Percentiles rank a stretch among this genome's conserved stretches.
phyloP scores from a whole-genome alignment of 2,113 vertebrate genomes.

The Antechinus flavipes region DNA sequence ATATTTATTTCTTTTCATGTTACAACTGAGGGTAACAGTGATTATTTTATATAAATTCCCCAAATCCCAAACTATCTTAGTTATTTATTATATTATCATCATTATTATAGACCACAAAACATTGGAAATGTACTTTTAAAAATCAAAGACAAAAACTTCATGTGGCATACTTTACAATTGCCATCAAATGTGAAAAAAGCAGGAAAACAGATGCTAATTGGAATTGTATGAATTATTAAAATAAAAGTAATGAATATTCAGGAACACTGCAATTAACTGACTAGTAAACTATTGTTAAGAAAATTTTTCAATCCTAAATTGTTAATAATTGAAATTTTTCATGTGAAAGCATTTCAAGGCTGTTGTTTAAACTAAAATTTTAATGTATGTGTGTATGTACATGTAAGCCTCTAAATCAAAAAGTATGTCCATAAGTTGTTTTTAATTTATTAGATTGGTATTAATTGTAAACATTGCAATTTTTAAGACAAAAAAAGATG shows the following conservation, averaged over 20 bases:
- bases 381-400: not conserved
- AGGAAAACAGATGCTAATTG: slow-evolving; percentile 72
- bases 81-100: slow-evolving; percentile 43
- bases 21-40: not conserved
- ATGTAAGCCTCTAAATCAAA: not conserved
- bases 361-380: slow-evolving; percentile 49
- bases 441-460: slow-evolving; percentile 12
- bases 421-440: not conserved
- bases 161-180: slow-evolving; percentile 64
- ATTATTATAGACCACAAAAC: slow-evolving; percentile 59
- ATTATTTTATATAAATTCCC: slow-evolving; percentile 6
- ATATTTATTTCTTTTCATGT: slow-evolving; percentile 19
- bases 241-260: slow-evolving; percentile 77
- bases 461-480: not conserved
- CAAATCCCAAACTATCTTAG: slow-evolving; percentile 29
- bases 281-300: slow-evolving; percentile 67
- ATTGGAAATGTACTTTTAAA: slow-evolving; percentile 25
- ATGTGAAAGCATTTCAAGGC: slow-evolving; percentile 50
- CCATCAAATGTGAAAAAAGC: slow-evolving; percentile 57
- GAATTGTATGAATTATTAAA: slow-evolving; percentile 76
- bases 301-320: slow-evolving; percentile 54
- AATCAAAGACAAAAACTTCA: slow-evolving; percentile 65
- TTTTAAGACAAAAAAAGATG: not conserved
- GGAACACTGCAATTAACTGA: slow-evolving; percentile 51
- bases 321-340: slow-evolving; percentile 47